Percentiles rank a stretch among this genome's conserved stretches.
Evolutionary conservation across 2,888 invertebrate species (phyloP).

Genomic region (Eledona agricola): DNA sequence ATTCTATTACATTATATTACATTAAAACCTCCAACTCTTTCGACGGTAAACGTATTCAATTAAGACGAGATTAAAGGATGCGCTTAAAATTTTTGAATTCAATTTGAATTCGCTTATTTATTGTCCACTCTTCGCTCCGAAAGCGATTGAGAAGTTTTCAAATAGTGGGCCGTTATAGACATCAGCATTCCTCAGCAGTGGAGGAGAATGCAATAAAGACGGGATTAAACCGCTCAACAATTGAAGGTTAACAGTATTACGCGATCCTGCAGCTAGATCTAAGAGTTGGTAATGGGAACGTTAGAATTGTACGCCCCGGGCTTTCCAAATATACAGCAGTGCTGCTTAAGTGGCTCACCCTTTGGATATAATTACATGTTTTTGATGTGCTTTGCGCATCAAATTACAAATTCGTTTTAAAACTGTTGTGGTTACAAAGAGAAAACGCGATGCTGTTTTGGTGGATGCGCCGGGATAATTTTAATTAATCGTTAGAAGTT

Average conservation of each 20-base stretch:
- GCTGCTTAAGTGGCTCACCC: too few species aligned
- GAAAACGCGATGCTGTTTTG: too few species aligned
- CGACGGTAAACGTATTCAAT: conserved; percentile 15
- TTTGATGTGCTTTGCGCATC: too few species aligned
- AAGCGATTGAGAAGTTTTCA: conserved; percentile 18
- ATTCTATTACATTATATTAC: conserved; percentile 24
- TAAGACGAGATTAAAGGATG: conserved; percentile 23
- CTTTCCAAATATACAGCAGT: too few species aligned
- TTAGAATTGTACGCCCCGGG: background rate
- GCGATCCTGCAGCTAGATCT: conserved; percentile 10
- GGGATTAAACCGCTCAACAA: conserved; percentile 26
- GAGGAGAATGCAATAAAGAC: conserved; percentile 27
- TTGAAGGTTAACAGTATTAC: conserved; percentile 22
- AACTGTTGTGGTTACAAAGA: too few species aligned
- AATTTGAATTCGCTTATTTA: conserved; percentile 16
- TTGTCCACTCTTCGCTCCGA: conserved; percentile 6
- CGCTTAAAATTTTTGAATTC: conserved; percentile 17
- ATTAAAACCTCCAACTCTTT: conserved; percentile 17
- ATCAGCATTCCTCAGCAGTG: conserved; percentile 20
- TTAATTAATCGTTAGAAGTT: too few species aligned
- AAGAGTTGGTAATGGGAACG: conserved; percentile 1
- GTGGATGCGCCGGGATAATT: too few species aligned
- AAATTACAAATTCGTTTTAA: too few species aligned
- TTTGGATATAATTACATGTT: too few species aligned
- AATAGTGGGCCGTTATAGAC: conserved; percentile 16